Percentiles rank a stretch among this genome's conserved stretches.
Evolutionary conservation across 2,113 vertebrate genomes (phyloP).

Genomic region (Phrynosoma blainvillii): DNA sequence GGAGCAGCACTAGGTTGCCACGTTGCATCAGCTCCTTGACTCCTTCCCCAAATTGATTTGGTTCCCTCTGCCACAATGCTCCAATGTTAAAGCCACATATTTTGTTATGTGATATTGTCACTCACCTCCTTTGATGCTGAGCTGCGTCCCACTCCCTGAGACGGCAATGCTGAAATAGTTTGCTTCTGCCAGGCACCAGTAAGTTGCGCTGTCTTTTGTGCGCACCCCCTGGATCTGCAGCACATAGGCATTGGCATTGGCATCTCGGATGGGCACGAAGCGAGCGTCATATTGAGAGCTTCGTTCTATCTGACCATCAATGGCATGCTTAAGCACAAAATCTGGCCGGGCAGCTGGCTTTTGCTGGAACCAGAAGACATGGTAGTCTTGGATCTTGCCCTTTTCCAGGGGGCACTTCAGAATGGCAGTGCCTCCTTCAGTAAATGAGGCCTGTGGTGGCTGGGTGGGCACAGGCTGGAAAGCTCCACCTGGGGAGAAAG

Average conservation of each 20-base stretch:
- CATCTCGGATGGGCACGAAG: slow-evolving; percentile 30
- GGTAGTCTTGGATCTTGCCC: slow-evolving; percentile 13
- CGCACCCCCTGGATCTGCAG: slow-evolving; percentile 19
- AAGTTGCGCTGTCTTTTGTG: slow-evolving; percentile 26
- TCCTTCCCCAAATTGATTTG: neutral
- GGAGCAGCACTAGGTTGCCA: too few species aligned
- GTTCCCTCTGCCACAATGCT: neutral
- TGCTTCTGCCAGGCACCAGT: slow-evolving; percentile 22
- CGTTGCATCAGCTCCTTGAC: neutral
- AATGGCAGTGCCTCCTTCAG: slow-evolving; percentile 2
- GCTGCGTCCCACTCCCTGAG: slow-evolving; percentile 35
- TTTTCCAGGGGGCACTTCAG: slow-evolving; percentile 26
- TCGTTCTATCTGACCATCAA: neutral
- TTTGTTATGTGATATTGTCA: neutral
- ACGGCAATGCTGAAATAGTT: neutral
- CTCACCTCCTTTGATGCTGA: slow-evolving; percentile 43
- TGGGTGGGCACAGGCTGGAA: neutral
- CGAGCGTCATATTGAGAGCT: neutral
- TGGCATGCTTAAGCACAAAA: neutral
- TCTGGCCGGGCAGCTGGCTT: neutral
- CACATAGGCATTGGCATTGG: neutral
- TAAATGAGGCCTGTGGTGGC: neutral
- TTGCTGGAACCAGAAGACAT: slow-evolving; percentile 38
- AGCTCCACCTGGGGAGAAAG: neutral
- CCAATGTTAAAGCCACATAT: neutral